phyloP scores from a whole-genome alignment of 2,113 vertebrate genomes.

The Antigone vipio region DNA sequence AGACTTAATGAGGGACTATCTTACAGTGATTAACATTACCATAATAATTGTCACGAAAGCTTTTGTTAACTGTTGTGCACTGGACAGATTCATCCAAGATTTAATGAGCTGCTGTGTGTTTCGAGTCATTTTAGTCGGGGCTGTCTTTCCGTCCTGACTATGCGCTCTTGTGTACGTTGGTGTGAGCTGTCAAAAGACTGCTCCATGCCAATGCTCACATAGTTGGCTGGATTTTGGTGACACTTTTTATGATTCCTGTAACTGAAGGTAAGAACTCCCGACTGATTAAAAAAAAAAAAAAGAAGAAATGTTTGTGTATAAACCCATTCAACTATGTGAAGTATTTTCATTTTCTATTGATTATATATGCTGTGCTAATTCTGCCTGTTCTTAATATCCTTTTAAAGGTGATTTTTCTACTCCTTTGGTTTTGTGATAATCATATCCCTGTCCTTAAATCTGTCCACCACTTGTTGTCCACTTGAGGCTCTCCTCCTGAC shows the following conservation, averaged over 20 bases:
- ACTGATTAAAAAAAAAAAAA: background rate
- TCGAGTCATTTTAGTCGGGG: background rate
- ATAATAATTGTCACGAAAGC: background rate
- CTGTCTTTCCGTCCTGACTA: background rate
- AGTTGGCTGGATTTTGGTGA: background rate
- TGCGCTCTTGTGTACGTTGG: accelerated
- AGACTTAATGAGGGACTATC: background rate
- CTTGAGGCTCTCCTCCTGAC: background rate
- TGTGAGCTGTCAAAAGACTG: background rate
- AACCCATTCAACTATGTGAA: background rate
- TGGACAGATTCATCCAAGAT: background rate
- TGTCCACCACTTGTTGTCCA: background rate
- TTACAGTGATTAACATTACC: background rate
- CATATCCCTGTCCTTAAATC: background rate
- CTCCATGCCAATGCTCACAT: background rate
- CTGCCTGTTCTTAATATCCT: background rate
- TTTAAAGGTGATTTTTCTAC: background rate
- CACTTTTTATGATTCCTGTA: background rate
- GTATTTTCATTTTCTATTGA: background rate
- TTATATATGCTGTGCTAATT: background rate
- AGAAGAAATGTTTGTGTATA: background rate
- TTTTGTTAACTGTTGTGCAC: background rate
- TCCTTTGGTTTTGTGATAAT: background rate
- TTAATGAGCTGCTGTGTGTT: background rate
- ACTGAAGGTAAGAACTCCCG: background rate